Percentiles rank a stretch among this genome's conserved stretches.
These are phyloP conservation scores for Muricea muricata DNA, from an alignment of 92 coral and sea anemone genomes.

Conservation along the genomic window DNA sequence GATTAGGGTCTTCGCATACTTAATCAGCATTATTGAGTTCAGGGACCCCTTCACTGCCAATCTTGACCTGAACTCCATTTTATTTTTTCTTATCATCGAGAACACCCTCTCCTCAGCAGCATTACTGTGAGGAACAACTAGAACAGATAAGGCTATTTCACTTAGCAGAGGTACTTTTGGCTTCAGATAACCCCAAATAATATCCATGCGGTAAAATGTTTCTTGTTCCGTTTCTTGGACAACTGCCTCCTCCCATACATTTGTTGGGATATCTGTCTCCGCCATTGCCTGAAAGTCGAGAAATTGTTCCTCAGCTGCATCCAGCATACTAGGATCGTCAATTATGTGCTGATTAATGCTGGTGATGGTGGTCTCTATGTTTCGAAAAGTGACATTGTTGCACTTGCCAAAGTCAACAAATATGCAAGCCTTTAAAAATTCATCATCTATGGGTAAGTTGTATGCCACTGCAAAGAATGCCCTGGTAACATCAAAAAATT, in stretches of 20 bases:
- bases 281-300: constrained; percentile 54
- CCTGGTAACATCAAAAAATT: no score
- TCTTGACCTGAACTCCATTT: no score
- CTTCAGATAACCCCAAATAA: constrained; percentile 37
- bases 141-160: constrained; percentile 12
- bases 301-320: constrained; percentile 50
- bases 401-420: no score
- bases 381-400: no score
- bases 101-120: constrained; percentile 33
- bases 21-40: no score
- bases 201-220: constrained; percentile 40
- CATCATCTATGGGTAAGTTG: no score
- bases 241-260: constrained; percentile 22
- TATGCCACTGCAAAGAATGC: no score
- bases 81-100: constrained; percentile 37
- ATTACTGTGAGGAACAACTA: constrained; percentile 29
- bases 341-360: constrained; percentile 19
- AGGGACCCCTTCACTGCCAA: no score
- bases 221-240: neutral
- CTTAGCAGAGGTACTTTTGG: neutral
- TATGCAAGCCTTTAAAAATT: no score
- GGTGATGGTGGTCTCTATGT: constrained; percentile 41
- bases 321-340: constrained; percentile 34
- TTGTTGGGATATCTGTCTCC: constrained; percentile 43
- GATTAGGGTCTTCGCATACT: no score